phyloP scores from a whole-genome alignment of 1,140 invertebrate genomes.

The Brevipalpus yothersi region DNA sequence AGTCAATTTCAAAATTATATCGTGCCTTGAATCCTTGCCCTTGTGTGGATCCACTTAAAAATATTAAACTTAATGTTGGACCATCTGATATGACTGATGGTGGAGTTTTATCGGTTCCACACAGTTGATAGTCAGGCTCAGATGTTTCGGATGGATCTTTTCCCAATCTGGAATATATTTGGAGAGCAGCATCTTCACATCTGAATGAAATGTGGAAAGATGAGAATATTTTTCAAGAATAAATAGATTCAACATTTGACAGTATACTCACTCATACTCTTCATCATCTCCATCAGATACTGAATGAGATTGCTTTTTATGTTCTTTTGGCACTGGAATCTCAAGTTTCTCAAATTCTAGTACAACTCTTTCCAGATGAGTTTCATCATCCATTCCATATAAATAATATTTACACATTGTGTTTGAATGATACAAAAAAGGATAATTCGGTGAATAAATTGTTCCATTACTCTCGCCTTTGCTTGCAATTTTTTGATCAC shows the following conservation, averaged over 20 bases:
- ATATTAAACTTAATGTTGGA: conserved; percentile 65
- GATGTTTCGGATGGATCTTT: conserved; percentile 39
- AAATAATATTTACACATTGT: conserved; percentile 91
- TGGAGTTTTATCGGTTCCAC: conserved; percentile 40
- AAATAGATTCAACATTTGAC: background rate
- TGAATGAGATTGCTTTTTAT: too few species aligned
- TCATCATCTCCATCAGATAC: background rate
- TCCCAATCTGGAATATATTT: conserved; percentile 38
- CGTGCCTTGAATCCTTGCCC: conserved; percentile 72
- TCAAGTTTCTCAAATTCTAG: conserved; percentile 66
- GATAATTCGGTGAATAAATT: conserved; percentile 85
- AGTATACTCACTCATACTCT: background rate
- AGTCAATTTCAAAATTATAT: conserved; percentile 56
- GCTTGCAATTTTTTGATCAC: conserved; percentile 87
- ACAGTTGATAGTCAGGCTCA: conserved; percentile 74
- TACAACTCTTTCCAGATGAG: conserved; percentile 72
- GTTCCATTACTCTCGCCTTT: conserved; percentile 66
- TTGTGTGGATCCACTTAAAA: conserved; percentile 55
- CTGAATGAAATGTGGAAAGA: conserved; percentile 17
- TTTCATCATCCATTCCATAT: conserved; percentile 82
- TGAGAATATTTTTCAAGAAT: background rate
- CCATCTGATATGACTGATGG: conserved; percentile 52
- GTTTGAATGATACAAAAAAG: conserved; percentile 74
- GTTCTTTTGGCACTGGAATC: conserved; percentile 34
- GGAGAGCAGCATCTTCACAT: conserved; percentile 68